phyloP scores from a whole-genome alignment of 2,113 vertebrate genomes.

The Amblyornis subalaris region DNA sequence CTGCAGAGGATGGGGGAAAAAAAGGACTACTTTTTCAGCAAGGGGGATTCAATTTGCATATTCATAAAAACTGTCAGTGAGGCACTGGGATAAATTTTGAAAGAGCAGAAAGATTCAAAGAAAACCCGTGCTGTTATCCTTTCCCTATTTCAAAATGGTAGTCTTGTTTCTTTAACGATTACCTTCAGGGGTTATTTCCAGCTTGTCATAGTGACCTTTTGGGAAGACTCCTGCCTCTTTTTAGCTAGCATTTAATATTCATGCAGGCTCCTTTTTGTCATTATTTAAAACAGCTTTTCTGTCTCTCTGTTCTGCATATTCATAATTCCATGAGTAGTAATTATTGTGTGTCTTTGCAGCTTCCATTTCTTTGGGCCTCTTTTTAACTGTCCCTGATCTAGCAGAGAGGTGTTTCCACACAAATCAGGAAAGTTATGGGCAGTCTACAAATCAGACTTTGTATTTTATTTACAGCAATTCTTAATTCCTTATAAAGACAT shows the following conservation, averaged over 20 bases:
- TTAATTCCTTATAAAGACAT: neutral
- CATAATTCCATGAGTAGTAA: neutral
- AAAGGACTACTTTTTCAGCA: neutral
- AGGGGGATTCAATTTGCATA: neutral
- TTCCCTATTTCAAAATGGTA: neutral
- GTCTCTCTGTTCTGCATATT: neutral
- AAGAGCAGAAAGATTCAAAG: neutral
- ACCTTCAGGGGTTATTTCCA: neutral
- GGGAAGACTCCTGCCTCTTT: neutral
- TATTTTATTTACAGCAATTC: neutral
- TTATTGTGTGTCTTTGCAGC: accelerated
- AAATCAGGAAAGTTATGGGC: neutral
- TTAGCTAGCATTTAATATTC: neutral
- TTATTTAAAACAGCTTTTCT: neutral
- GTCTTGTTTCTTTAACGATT: neutral
- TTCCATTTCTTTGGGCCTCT: neutral
- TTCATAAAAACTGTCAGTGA: neutral
- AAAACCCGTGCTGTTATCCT: neutral
- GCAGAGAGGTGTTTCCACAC: neutral
- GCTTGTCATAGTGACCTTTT: neutral
- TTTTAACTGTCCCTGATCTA: neutral
- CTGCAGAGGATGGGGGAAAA: neutral
- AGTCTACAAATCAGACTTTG: neutral
- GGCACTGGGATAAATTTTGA: neutral
- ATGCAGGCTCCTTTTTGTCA: neutral